These are phyloP conservation scores for Accipiter minullus DNA, from an alignment of 2,797 vertebrate species.

Conservation along the genomic window DNA sequence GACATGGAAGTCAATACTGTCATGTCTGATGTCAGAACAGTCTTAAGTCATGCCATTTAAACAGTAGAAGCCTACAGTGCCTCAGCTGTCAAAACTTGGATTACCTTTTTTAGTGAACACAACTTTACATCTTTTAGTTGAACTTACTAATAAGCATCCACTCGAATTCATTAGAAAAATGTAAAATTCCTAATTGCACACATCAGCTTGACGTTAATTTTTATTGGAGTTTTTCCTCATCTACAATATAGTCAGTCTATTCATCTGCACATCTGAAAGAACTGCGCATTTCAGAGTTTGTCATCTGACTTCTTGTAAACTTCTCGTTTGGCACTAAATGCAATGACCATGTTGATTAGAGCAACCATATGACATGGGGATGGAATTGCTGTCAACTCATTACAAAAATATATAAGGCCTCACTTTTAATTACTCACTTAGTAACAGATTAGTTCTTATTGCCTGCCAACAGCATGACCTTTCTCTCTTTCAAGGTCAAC, in stretches of 20 bases:
- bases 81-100: neutral
- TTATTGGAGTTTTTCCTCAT: neutral
- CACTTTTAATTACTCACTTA: slow-evolving; percentile 87
- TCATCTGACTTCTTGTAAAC: slow-evolving; percentile 79
- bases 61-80: neutral
- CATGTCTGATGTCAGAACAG: neutral
- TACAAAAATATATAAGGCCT: slow-evolving; percentile 88
- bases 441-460: slow-evolving; percentile 78
- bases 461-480: slow-evolving; percentile 76
- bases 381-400: slow-evolving; percentile 84
- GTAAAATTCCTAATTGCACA: neutral
- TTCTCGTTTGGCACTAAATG: slow-evolving; percentile 83
- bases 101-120: neutral
- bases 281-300: slow-evolving; percentile 58
- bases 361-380: slow-evolving; percentile 68
- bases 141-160: neutral
- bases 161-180: slow-evolving; percentile 23
- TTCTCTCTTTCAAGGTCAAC: slow-evolving; percentile 70
- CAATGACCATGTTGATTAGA: slow-evolving; percentile 83
- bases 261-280: slow-evolving; percentile 67
- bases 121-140: neutral
- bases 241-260: slow-evolving; percentile 44
- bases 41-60: neutral
- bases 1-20: neutral
- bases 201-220: neutral